Evolutionary conservation across 2,797 vertebrate genomes (phyloP), one percentile per base, ranked within the genome.

Genomic region (Pseudopleuronectes americanus): DNA sequence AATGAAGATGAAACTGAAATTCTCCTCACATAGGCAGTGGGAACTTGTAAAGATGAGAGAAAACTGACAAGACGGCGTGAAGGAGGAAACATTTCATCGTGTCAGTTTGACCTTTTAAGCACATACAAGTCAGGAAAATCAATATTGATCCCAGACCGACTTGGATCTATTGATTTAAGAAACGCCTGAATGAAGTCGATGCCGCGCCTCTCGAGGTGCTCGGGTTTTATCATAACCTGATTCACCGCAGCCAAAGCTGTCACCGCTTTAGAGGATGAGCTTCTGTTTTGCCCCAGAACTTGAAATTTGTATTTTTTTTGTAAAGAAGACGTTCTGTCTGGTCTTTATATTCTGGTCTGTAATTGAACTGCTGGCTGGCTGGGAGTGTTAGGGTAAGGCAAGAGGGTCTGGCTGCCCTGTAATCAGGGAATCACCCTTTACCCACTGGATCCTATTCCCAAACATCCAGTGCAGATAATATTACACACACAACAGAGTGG

Each of bases 351-450:
- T 31, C 68, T 36, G 55, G 24, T 68, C 73, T 82, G 48, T 87
- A 75, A 87, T 87, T 85, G 31, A 84, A 70, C 65, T 57, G 74
- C 21, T 57, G 71, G 73, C 58, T 1, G 2, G 22, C 8, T 16
- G 51, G 60, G 68, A 38, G 60, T 55, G 79, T 36, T 13, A 67
- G 22, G 22, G 45, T 55, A 58, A 38, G 43, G 33, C 28, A 62
- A 55, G 67, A 19, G 24, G 60, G 58, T 66, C 61, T 43, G 63
- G 3, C 58, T 71, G 51, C 65, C 52, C 71, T 88, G 69, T 90
- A 87, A 89, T 89, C 84, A 63, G 52, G 21, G 49, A 67, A 74
- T 82, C 63, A 26, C 69, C 57, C 58, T 55, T 13, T 61, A 48
- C 17, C 63, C 63, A 36, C 73, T 61, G 31, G 59, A 80, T 75